Base-by-base conservation (phyloP, 1,140 invertebrate species). In the Drosophila kanapiae region DNA sequence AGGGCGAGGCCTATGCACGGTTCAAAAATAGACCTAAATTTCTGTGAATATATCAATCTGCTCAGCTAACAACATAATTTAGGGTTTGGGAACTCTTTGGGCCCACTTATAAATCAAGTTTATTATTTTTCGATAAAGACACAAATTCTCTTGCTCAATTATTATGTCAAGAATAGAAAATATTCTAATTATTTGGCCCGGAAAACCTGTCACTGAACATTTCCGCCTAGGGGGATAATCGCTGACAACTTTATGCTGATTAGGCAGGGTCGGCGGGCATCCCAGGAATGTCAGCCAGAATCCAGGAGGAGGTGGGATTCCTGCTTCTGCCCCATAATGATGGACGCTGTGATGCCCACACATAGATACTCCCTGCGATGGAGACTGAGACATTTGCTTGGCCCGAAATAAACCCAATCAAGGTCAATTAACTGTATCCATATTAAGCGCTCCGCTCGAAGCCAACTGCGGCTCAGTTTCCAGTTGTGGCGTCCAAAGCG, bases 341-440 rank as follows among this genome's bases (percentile, higher is more conserved):
- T 70, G 10, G 10, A 59, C 51, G 67, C 37, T 56, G 11, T 18
- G 33, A 65, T 42, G 31, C 54, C 23, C 31, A 51, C 40, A 45
- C 35, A 45, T 35, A 54, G 40, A 45, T 43, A 35, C 37, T 14
- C 57, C 38, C 29, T 38, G 16, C 37, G 13, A 33, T 42, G 7
- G 0, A n/a, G 23, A 54, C 53, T 45, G 42, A 72, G 45, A 72
- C 68, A 72, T 72, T 72, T 69, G 56, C 59, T 65, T 72, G 69
- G 67, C 42, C 70, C 67, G 64, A 91, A 90, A 81, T 76, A 76
- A 83, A 86, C 82, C 75, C 82, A 91, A 92, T 92, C 91, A 92
- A 92, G 91, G 91, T 92, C 91, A 92, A 92, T 92, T 92, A 92
- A 91, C 91, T 92, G 91, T 92, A 83, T 79, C 84, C 87, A 92